A percentile compares a stretch with the other conserved stretches of the same genome.
Conservation (phyloP, 2,888 invertebrate genomes). For the Oscheius myriophilus region DNA sequence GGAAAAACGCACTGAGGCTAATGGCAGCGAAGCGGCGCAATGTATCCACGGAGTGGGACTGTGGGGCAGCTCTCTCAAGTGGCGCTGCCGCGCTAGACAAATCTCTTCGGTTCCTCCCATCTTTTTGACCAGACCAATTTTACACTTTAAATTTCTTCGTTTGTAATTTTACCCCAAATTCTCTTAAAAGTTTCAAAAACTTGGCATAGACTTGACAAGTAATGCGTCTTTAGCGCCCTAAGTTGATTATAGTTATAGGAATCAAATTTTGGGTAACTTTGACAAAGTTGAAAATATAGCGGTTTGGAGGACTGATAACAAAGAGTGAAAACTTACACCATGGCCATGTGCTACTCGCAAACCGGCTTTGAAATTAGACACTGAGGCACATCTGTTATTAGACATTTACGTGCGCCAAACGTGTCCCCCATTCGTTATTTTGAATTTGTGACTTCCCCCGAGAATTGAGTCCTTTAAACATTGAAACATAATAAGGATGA, state of each 20-base stretch:
- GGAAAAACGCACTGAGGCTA: conserved; percentile 18
- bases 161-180: too few species aligned
- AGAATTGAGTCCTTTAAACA: too few species aligned
- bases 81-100: conserved; percentile 31
- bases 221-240: too few species aligned
- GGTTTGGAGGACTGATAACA: conserved; percentile 21
- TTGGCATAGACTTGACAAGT: too few species aligned
- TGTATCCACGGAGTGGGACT: conserved; percentile 28
- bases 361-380: conserved; percentile 24
- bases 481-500: too few species aligned
- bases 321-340: conserved; percentile 26
- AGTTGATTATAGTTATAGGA: too few species aligned
- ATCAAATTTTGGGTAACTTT: not conserved
- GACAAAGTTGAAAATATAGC: not conserved
- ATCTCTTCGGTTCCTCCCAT: conserved; percentile 28
- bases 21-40: conserved; percentile 26
- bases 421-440: conserved; percentile 24
- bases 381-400: conserved; percentile 28
- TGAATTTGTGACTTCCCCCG: conserved; percentile 17
- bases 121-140: conserved; percentile 6
- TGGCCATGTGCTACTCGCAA: conserved; percentile 21
- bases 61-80: conserved; percentile 27
- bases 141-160: too few species aligned
- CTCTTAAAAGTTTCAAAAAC: too few species aligned
- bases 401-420: conserved; percentile 25